Conservation (phyloP, 2,113 vertebrate genomes). For the Silurus glanis region DNA sequence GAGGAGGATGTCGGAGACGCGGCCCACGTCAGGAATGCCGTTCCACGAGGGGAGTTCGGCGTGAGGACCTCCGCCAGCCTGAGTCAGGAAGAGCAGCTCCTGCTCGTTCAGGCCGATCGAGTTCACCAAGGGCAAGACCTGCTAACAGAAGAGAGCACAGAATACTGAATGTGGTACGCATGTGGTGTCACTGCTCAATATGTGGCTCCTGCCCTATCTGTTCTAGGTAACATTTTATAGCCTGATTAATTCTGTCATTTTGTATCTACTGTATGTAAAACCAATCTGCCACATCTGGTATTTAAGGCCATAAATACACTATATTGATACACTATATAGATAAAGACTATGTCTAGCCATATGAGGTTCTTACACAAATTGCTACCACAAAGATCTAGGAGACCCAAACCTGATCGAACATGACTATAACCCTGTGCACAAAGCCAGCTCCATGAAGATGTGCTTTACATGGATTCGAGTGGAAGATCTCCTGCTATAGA, state of each 20-base stretch:
- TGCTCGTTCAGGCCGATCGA: slow-evolving; percentile 96
- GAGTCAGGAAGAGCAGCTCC: slow-evolving; percentile 93
- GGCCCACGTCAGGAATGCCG: slow-evolving; percentile 82
- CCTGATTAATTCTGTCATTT: not conserved
- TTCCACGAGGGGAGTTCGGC: slow-evolving; percentile 79
- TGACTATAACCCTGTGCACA: too few relatives aligned
- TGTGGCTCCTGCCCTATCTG: not conserved
- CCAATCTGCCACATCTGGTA: too few relatives aligned
- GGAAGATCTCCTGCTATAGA: too few relatives aligned
- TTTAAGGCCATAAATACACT: too few relatives aligned
- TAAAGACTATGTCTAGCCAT: too few relatives aligned
- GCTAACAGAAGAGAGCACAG: slow-evolving; percentile 83
- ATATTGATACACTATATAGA: too few relatives aligned
- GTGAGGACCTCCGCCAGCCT: slow-evolving; percentile 84
- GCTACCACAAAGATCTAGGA: too few relatives aligned
- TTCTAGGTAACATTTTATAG: not conserved
- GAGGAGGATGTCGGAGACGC: slow-evolving; percentile 91
- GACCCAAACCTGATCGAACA: too few relatives aligned
- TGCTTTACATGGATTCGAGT: too few relatives aligned
- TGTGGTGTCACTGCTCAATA: not conserved
- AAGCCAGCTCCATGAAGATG: too few relatives aligned
- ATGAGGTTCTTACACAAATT: too few relatives aligned
- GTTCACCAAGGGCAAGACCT: slow-evolving; percentile 92
- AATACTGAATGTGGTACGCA: slow-evolving; percentile 48
- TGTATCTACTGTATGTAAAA: too few relatives aligned